A percentile compares a stretch with the other conserved stretches of the same genome.
These are phyloP conservation scores for Lonchura striata DNA, from an alignment of 2,113 vertebrate genomes.

Conservation along the genomic window DNA sequence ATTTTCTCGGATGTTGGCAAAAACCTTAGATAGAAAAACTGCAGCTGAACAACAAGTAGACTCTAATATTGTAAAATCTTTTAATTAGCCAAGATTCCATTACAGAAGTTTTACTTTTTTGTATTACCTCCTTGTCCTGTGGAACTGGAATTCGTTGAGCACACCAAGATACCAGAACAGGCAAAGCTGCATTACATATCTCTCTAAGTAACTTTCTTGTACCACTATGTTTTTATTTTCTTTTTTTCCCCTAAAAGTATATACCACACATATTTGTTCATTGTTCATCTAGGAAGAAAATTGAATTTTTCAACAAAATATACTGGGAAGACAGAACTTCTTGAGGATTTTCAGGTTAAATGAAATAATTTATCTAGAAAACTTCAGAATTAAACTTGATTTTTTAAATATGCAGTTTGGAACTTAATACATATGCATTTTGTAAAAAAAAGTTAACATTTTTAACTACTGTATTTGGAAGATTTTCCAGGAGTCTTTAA, in stretches of 20 bases:
- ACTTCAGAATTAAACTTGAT: background rate
- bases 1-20: background rate
- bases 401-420: background rate
- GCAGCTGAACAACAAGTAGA: background rate
- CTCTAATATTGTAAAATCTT: background rate
- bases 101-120: background rate
- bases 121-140: background rate
- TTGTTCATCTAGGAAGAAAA: background rate
- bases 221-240: background rate
- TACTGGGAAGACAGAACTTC: background rate
- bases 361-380: background rate
- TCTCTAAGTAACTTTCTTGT: background rate
- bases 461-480: background rate
- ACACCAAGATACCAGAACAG: background rate
- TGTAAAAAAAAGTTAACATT: background rate
- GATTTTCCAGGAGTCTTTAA: background rate
- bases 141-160: background rate
- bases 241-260: background rate
- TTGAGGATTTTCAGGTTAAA: background rate
- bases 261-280: background rate
- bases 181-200: background rate
- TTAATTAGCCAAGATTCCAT: background rate
- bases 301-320: background rate
- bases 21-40: background rate
- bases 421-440: background rate